phyloP scores from a whole-genome alignment of 2,888 invertebrate genomes.

The Drosophila diplacantha region DNA sequence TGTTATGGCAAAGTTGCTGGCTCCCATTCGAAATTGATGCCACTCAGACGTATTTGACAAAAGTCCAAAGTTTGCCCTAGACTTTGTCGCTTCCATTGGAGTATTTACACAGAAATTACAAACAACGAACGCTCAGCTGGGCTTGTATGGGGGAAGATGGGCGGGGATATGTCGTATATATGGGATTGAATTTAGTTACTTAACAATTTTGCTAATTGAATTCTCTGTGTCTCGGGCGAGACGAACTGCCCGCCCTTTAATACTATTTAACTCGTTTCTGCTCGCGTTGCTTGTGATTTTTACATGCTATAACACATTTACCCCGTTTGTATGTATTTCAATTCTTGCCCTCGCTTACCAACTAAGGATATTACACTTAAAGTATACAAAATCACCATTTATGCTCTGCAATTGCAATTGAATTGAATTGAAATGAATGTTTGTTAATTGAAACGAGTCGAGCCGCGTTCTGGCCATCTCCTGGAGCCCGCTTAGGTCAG shows the following conservation, averaged over 20 bases:
- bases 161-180: conserved; percentile 22
- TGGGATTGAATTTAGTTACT: conserved; percentile 35
- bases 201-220: conserved; percentile 60
- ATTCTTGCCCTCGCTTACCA: conserved; percentile 51
- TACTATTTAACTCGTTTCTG: conserved; percentile 28
- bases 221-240: conserved; percentile 19
- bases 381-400: conserved; percentile 70
- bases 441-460: conserved; percentile 38
- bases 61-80: conserved; percentile 43
- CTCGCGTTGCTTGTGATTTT: conserved; percentile 30
- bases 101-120: conserved; percentile 61
- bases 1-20: conserved; percentile 37
- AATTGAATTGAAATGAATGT: conserved; percentile 65
- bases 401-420: conserved; percentile 69
- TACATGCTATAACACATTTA: conserved; percentile 47
- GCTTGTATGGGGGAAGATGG: conserved; percentile 8
- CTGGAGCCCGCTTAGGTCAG: conserved; percentile 50
- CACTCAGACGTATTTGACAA: conserved; percentile 34
- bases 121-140: conserved; percentile 41
- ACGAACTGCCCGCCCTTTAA: conserved; percentile 19
- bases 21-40: conserved; percentile 35
- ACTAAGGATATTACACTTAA: conserved; percentile 69
- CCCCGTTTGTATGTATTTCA: conserved; percentile 31
- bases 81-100: conserved; percentile 45
- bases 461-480: conserved; percentile 11